These are phyloP conservation scores for Brevimyrus niger DNA, from an alignment of 2,113 vertebrate species.

Conservation along the genomic window DNA sequence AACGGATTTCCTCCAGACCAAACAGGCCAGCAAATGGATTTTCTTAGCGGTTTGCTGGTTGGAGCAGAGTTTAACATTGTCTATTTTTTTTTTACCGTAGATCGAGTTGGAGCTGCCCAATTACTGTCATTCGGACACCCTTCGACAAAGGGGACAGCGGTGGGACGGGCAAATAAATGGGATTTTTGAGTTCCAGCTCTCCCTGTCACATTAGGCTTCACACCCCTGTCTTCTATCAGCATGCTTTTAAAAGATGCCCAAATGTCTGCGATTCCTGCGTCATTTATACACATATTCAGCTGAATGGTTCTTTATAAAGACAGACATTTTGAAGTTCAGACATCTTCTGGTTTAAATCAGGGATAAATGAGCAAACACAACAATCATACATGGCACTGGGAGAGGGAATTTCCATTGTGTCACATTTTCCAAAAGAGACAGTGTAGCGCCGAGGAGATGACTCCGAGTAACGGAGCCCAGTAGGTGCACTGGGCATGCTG, in stretches of 20 bases:
- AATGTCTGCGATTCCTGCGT: background rate
- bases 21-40: background rate
- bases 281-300: background rate
- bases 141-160: background rate
- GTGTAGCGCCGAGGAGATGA: no score
- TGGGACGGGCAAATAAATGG: background rate
- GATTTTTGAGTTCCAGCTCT: background rate
- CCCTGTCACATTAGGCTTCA: background rate
- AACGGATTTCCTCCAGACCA: background rate
- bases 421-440: background rate
- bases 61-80: background rate
- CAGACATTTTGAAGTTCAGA: background rate
- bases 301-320: background rate
- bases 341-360: background rate
- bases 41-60: background rate
- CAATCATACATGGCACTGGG: background rate
- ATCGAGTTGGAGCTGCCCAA: background rate
- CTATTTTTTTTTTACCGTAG: background rate
- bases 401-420: background rate
- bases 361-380: background rate
- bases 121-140: background rate
- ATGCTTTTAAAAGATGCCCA: background rate
- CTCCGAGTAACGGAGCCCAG: no score
- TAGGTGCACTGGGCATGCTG: no score
- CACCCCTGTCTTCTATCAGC: background rate